phyloP scores from a whole-genome alignment of 2,888 invertebrate species.

The Octonoba sinensis region DNA sequence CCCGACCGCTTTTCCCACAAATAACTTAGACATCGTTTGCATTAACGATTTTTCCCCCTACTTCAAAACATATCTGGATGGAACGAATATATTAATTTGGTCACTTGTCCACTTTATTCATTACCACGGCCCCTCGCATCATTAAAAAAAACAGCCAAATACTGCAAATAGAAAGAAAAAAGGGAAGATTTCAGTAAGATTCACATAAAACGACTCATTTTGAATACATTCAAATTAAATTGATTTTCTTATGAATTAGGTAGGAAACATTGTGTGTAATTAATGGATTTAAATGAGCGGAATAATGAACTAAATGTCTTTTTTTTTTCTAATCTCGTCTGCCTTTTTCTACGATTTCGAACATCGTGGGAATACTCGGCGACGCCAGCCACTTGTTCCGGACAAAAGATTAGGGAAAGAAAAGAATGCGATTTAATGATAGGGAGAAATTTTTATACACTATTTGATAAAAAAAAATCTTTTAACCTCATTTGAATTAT shows the following conservation, averaged over 20 bases:
- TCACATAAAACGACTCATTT: slow-evolving; percentile 57
- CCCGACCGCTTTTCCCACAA: slow-evolving; percentile 37
- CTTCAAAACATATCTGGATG: background rate
- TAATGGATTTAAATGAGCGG: slow-evolving; percentile 62
- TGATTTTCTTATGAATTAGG: slow-evolving; percentile 29
- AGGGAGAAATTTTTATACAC: background rate
- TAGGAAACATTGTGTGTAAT: slow-evolving; percentile 60
- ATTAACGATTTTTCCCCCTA: slow-evolving; percentile 51
- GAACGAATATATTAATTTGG: slow-evolving; percentile 52
- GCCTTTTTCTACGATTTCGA: slow-evolving; percentile 9
- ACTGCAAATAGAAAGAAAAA: slow-evolving; percentile 4
- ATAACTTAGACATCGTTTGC: slow-evolving; percentile 19
- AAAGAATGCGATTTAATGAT: slow-evolving; percentile 12
- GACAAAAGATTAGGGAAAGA: slow-evolving; percentile 29
- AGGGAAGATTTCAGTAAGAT: slow-evolving; percentile 40
- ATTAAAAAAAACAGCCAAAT: slow-evolving; percentile 45
- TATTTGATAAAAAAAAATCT: background rate
- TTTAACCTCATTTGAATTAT: background rate
- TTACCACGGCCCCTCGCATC: slow-evolving; percentile 42
- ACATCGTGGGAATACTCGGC: slow-evolving; percentile 44
- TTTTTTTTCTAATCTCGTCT: slow-evolving; percentile 10
- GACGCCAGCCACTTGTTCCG: slow-evolving; percentile 44
- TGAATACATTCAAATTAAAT: slow-evolving; percentile 39
- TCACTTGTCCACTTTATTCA: slow-evolving; percentile 61
- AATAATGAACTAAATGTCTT: slow-evolving; percentile 52